A percentile compares a stretch with the other conserved stretches of the same genome.
Evolutionary conservation across 1,140 invertebrate species (phyloP).

Genomic region (Lucilia sericata): DNA sequence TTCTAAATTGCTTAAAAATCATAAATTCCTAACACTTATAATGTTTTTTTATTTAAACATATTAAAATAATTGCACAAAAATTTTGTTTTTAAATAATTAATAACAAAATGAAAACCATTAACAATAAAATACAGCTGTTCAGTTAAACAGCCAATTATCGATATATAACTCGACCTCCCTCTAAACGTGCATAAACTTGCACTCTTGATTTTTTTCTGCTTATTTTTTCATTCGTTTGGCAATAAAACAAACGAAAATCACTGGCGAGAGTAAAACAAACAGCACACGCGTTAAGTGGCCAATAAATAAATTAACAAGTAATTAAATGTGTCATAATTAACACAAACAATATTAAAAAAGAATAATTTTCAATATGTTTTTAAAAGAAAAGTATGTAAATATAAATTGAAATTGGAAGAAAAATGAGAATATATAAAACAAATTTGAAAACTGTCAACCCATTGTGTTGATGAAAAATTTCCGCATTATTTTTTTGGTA

Average conservation of each 20-base stretch:
- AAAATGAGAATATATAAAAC: neutral
- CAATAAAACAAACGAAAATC: neutral
- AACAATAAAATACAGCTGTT: too few relatives aligned
- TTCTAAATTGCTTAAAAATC: too few relatives aligned
- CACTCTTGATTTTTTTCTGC: too few relatives aligned
- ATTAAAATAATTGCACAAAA: too few relatives aligned
- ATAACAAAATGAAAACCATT: too few relatives aligned
- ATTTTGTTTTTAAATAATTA: too few relatives aligned
- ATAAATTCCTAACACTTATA: too few relatives aligned
- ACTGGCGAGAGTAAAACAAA: neutral
- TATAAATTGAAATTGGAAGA: neutral
- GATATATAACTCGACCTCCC: too few relatives aligned
- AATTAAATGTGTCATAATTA: constrained; percentile 27
- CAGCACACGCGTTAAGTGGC: constrained; percentile 20
- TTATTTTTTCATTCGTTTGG: neutral
- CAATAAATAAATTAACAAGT: constrained; percentile 27
- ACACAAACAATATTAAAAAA: constrained; percentile 9
- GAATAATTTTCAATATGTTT: neutral
- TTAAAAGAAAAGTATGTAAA: neutral
- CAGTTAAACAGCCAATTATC: too few relatives aligned
- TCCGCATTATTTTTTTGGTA: neutral
- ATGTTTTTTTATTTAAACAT: too few relatives aligned
- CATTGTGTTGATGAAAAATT: neutral
- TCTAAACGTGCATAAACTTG: too few relatives aligned
- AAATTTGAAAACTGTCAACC: neutral